Evolutionary conservation across 2,888 invertebrate genomes (phyloP), one percentile per base, ranked within the genome.

Genomic region (Ennomos quercinarius): DNA sequence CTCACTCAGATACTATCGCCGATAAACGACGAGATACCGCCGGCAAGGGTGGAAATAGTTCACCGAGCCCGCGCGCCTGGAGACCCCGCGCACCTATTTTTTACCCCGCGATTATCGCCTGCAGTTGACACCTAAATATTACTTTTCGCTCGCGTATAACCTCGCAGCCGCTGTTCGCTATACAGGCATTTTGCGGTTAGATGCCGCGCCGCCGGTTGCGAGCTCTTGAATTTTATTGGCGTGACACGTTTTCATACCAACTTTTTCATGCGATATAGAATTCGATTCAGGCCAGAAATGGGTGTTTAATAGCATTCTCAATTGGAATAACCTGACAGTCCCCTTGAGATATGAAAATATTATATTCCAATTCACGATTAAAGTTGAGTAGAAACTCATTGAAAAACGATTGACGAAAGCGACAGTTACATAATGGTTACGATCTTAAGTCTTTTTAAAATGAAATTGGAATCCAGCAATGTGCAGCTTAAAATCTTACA

Each of bases 51-150:
- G 87, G 83, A 83, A 86, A 84, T 89, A 90, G 90, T 90, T 84
- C 83, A 66, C 72, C 13, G 13, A 11, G 35, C 40, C 44, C 52
- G 39, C 44, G 44, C 60, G 68, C 70, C 64, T 63, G 63, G 72
- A 74, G 79, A 68, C 49, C 63, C 61, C 64, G 71, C 64, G 72
- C 71, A 84, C 80, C 89, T 78, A 91, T 91, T 91, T 91, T 91
- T 91, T 91, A 91, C 83, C 77, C 82, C 83, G 84, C 87, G 89
- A 90, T 92, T 87, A 91, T 90, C 90, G 92, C 83, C 82, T 92
- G 91, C 89, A 86, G 84, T 89, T 91, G 92, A 91, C 92, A 91
- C 86, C 91, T 90, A 87, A 90, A 90, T 91, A 91, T 92, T 91
- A 89, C 89, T 87, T 89, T 89, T 86, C 84, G 80, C 80, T 81